Evolutionary conservation across 2,888 invertebrate species (phyloP).

Genomic region (Drosophila ustulata): DNA sequence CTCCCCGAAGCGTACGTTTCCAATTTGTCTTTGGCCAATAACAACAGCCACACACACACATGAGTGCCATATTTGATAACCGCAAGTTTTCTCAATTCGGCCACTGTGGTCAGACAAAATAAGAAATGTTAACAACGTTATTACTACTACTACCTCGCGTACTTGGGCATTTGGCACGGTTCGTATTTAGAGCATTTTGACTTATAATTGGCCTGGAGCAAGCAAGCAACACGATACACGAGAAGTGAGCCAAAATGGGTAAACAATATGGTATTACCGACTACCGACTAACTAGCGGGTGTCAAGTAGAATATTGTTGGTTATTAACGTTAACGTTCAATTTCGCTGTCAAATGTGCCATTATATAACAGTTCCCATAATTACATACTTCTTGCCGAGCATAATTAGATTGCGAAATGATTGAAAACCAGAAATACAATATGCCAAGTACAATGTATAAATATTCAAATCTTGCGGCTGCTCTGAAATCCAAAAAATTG

Average conservation of each 20-base stretch:
- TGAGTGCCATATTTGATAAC: constrained; percentile 10
- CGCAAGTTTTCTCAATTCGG: constrained; percentile 24
- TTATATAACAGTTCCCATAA: constrained; percentile 24
- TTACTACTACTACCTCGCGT: constrained; percentile 16
- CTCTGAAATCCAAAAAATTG: constrained; percentile 24
- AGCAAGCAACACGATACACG: background rate
- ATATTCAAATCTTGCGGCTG: constrained; percentile 21
- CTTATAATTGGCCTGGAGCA: constrained; percentile 30
- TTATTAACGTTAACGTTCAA: constrained; percentile 7
- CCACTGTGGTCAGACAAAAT: constrained; percentile 17
- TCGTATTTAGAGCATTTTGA: constrained; percentile 12
- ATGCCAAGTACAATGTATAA: constrained; percentile 21
- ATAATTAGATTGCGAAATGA: constrained; percentile 27
- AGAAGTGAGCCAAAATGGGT: constrained; percentile 18
- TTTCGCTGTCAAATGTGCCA: constrained; percentile 17
- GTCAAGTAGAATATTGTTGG: background rate
- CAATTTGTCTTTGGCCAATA: constrained; percentile 34
- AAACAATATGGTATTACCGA: constrained; percentile 4
- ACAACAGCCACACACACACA: background rate
- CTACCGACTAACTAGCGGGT: background rate
- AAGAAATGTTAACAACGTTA: constrained; percentile 41
- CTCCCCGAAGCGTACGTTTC: constrained; percentile 20
- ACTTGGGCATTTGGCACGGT: constrained; percentile 12
- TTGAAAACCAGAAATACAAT: constrained; percentile 25
- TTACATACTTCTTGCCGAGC: constrained; percentile 2